A percentile compares a stretch with the other conserved stretches of the same genome.
Evolutionary conservation across 2,888 invertebrate genomes (phyloP).

Genomic region (Myopa tessellatipennis): DNA sequence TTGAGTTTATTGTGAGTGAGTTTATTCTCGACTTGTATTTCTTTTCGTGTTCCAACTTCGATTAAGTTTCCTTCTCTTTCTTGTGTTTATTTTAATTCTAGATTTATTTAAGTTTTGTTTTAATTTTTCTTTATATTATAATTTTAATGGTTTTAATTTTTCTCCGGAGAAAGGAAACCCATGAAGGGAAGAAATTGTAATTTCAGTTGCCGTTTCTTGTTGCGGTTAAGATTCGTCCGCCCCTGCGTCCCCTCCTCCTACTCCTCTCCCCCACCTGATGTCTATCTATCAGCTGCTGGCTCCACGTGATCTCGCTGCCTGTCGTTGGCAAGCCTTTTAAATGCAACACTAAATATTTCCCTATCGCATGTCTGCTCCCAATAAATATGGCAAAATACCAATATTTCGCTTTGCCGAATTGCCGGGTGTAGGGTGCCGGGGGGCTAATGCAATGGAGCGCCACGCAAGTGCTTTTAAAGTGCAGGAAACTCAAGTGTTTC

Average conservation of each 20-base stretch:
- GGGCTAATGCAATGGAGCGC: not conserved
- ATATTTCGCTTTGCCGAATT: constrained; percentile 26
- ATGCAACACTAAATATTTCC: constrained; percentile 55
- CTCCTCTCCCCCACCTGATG: not conserved
- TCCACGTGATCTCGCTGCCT: not conserved
- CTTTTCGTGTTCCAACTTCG: too few relatives aligned
- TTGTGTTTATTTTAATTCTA: too few relatives aligned
- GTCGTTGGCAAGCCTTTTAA: not conserved
- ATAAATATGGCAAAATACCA: constrained; percentile 55
- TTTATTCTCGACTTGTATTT: too few relatives aligned
- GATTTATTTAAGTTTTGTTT: too few relatives aligned
- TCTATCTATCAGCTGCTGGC: not conserved
- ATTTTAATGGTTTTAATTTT: too few relatives aligned
- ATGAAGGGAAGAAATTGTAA: too few relatives aligned
- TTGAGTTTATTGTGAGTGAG: too few relatives aligned
- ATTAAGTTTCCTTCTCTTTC: too few relatives aligned
- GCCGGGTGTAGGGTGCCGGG: not conserved
- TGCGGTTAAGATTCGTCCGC: too few relatives aligned
- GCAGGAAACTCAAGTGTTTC: constrained; percentile 34
- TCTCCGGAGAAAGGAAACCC: too few relatives aligned
- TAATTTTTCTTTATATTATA: too few relatives aligned
- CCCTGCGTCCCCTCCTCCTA: not conserved
- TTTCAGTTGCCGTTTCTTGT: too few relatives aligned
- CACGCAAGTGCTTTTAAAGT: constrained; percentile 40
- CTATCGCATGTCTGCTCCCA: constrained; percentile 58